phyloP scores from a whole-genome alignment of 2,797 vertebrate genomes.

The Macropus fuliginosus region DNA sequence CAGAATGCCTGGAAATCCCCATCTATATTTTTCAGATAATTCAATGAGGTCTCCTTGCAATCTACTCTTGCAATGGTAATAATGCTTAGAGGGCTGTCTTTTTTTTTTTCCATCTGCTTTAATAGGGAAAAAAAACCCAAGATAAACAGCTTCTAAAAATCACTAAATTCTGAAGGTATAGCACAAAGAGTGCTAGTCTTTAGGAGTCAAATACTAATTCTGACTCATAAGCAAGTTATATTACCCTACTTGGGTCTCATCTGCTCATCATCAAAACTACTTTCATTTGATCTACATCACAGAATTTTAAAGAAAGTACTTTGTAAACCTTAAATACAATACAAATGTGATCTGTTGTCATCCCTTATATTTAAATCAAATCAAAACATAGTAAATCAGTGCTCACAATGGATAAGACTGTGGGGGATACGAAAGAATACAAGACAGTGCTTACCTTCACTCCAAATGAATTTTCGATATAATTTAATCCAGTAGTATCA shows the following conservation, averaged over 20 bases:
- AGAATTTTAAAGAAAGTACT: not conserved
- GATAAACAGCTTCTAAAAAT: not conserved
- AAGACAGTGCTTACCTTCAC: not conserved
- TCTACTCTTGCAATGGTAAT: conserved; percentile 12
- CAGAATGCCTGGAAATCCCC: not conserved
- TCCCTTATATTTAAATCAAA: not conserved
- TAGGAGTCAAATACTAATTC: not conserved
- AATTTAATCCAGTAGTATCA: not conserved
- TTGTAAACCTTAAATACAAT: not conserved
- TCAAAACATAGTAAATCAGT: not conserved
- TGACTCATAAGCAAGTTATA: conserved; percentile 24
- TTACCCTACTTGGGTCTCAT: conserved; percentile 25
- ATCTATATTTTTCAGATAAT: conserved; percentile 48
- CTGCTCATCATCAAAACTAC: conserved; percentile 49
- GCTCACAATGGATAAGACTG: not conserved
- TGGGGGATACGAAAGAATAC: not conserved
- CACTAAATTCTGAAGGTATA: not conserved
- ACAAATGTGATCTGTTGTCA: not conserved
- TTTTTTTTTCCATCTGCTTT: not conserved
- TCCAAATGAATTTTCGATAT: not conserved
- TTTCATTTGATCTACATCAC: not conserved
- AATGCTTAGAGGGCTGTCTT: not conserved
- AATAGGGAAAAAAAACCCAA: conserved; percentile 19
- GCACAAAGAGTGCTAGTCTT: not conserved
- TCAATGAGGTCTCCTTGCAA: conserved; percentile 10